Base-by-base conservation (phyloP, 1,140 invertebrate genomes). In the Oryctes rhinoceros region DNA sequence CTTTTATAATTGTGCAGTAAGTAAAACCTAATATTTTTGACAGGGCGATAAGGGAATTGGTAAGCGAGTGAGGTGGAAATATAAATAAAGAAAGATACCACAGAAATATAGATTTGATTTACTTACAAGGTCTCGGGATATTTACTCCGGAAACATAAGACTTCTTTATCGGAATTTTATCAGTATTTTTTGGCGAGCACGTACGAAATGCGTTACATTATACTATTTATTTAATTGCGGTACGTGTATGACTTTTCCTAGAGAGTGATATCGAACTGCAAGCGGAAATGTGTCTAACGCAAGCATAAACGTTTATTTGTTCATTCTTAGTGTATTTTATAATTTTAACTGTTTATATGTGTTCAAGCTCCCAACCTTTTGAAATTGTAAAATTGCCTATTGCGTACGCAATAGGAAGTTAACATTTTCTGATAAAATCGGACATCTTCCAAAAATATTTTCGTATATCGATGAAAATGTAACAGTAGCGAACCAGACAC, bases 111-210 rank as follows among this genome's bases (percentile, higher is more conserved):
- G 35, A 39, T 44, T 74, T 74, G 71, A 74, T 74, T 76, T 48
- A 48, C 35, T 76, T 76, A 76, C 74, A 76, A 76, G 74, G 37
- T 76, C 65, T 76, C 78, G 20, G 48, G 62, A 74, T 79, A 79
- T 79, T 79, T 79, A 65, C 62, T 65, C 78, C 78, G 78, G 78
- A 79, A 79, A 71, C 59, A 35, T 71, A 79, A 47, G 47, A 79
- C 74, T 18, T 39, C 74, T 76, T 76, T 76, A 76, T 76, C 74
- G 20, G 15, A 76, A 76, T 76, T 76, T 76, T 76, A 67, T 67
- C 65, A 67, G 18, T 76, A 44, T 76, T 76, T 76, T 76, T 76
- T 76, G 20, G 35, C 74, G 37, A 76, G 74, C 65, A 67, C 65
- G 65, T 67, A 67, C 65, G 18, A 67, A 67, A 67, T 67, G 18